Conservation (phyloP, 1,140 invertebrate genomes). For the Trissolcus basalis region DNA sequence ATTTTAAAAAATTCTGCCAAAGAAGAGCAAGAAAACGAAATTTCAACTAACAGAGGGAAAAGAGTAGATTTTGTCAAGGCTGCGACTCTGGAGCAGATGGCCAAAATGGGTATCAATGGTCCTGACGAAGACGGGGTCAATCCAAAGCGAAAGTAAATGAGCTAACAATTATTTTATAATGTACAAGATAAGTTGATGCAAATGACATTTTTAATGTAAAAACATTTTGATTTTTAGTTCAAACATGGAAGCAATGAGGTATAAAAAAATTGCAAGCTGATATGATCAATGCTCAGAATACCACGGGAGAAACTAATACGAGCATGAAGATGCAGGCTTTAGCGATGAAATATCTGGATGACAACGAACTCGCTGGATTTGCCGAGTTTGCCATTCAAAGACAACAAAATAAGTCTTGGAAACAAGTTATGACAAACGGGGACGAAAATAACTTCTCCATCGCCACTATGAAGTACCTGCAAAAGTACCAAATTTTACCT, state of each 20-base stretch:
- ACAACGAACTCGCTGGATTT: slow-evolving; percentile 74
- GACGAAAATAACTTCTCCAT: slow-evolving; percentile 78
- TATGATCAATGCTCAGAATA: slow-evolving; percentile 61
- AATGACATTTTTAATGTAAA: no score
- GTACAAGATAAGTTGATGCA: no score
- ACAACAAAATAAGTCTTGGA: slow-evolving; percentile 58
- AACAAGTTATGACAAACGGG: slow-evolving; percentile 66
- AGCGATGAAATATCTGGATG: slow-evolving; percentile 80
- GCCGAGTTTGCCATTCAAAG: slow-evolving; percentile 70
- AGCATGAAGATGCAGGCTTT: slow-evolving; percentile 81
- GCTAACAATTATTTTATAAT: no score
- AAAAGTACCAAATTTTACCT: slow-evolving; percentile 79
- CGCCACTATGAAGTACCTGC: slow-evolving; percentile 81
- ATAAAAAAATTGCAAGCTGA: slow-evolving; percentile 65
- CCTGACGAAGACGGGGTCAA: slow-evolving; percentile 64
- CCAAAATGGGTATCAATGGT: slow-evolving; percentile 74
- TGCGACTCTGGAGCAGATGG: slow-evolving; percentile 75
- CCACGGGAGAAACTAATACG: slow-evolving; percentile 74
- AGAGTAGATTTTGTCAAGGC: slow-evolving; percentile 72
- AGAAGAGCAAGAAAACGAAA: slow-evolving; percentile 38
- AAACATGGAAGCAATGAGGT: slow-evolving; percentile 73
- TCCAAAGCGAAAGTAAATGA: slow-evolving; percentile 45
- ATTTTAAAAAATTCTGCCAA: slow-evolving; percentile 72
- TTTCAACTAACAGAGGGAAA: slow-evolving; percentile 56
- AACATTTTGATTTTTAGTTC: slow-evolving; percentile 50